These are phyloP conservation scores for Aspidiotus rigidus DNA, from an alignment of 2,888 invertebrate genomes.

Conservation along the genomic window DNA sequence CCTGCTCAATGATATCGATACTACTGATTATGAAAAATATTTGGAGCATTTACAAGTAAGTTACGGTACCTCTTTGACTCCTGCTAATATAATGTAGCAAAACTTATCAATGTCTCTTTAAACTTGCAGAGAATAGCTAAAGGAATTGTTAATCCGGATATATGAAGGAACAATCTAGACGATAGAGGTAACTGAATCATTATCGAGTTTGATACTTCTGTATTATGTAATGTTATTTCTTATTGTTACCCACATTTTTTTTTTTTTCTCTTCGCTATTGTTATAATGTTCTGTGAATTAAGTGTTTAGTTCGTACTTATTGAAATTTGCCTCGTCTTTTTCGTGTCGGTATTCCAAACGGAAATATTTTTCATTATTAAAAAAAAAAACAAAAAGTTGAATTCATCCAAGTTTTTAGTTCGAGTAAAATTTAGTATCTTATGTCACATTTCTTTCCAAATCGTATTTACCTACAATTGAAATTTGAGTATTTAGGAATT, in stretches of 20 bases:
- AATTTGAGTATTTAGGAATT: too few relatives aligned
- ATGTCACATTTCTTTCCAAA: too few relatives aligned
- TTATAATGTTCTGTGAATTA: neutral
- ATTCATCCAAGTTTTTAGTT: too few relatives aligned
- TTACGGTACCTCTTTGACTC: neutral
- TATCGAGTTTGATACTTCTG: neutral
- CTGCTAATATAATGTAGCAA: too few relatives aligned
- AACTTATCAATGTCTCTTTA: neutral
- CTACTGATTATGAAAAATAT: constrained; percentile 91
- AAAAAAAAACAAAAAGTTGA: too few relatives aligned
- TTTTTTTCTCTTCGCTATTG: neutral
- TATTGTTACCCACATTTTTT: too few relatives aligned
- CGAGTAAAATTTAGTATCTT: too few relatives aligned
- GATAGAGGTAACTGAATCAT: constrained; percentile 10
- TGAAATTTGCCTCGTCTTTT: neutral
- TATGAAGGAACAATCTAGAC: constrained; percentile 13
- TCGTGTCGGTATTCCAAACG: neutral
- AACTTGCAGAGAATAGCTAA: constrained; percentile 22
- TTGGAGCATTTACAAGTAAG: constrained; percentile 71
- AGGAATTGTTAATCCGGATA: constrained; percentile 14
- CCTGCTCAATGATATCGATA: constrained; percentile 81
- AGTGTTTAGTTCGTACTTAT: neutral
- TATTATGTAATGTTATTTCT: too few relatives aligned
- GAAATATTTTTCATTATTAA: neutral
- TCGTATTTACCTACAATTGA: too few relatives aligned